Evolutionary conservation across 2,888 invertebrate genomes (phyloP), one percentile per base, ranked within the genome.

Genomic region (Uloborus plumipes): DNA sequence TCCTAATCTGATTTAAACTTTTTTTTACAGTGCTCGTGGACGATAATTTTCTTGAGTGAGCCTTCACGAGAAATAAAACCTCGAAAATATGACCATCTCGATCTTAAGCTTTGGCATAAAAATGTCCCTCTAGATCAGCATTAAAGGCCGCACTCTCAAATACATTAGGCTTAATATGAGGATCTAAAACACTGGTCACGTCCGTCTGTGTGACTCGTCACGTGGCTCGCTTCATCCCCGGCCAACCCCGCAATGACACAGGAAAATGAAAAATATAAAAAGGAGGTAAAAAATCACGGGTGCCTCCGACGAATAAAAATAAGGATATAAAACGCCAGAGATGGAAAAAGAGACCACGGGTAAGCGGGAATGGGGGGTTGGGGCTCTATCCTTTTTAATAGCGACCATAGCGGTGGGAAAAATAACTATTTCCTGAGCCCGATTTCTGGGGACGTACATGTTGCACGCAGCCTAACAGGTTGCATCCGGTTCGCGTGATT

Each of bases 391-490:
- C 61, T 65, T 70, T 59, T 75, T 67, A 66, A 75, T 67, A 49
- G 67, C 59, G 39, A 51, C 50, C 31, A 39, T 39, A 49, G 61
- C 55, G 26, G 66, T 26, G 39, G 59, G 78, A 72, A 79, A 79
- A 79, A 72, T 79, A 79, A 79, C 78, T 79, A 79, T 79, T 79
- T 79, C 78, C 78, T 58, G 72, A 59, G 65, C 20, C 58, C 64
- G 49, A 70, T 26, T 49, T 47, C 65, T 55, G 50, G 72, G 39
- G 66, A 71, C 59, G 71, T 66, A 79, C 78, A 59, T 79, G 78
- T 79, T 79, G 78, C 78, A 79, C 78, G 78, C 71, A 79, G 64
- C 78, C 65, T 79, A 79, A 79, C 78, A 79, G 78, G 78, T 79
- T 72, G 78, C 72, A 66, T 79, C 78, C 78, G 78, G 78, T 66